A percentile compares a stretch with the other conserved stretches of the same genome.
Evolutionary conservation across 2,797 vertebrate genomes (phyloP).

Genomic region (Oreochromis grahami): DNA sequence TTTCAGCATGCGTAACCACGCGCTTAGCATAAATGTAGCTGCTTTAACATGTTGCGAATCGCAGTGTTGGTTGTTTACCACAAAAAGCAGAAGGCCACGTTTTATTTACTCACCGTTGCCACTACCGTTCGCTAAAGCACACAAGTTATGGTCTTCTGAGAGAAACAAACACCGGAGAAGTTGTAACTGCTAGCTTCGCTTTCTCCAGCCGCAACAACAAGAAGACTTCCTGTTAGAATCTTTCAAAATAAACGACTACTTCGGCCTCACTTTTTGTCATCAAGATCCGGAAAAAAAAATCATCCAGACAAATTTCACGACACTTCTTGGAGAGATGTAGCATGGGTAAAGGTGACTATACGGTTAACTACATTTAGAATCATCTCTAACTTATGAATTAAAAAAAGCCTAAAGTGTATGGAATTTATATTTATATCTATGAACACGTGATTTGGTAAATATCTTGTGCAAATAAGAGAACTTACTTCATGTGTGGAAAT

Average conservation of each 20-base stretch:
- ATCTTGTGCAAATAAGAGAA: neutral
- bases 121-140: accelerated
- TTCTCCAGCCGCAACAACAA: neutral
- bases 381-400: neutral
- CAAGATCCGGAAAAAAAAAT: neutral
- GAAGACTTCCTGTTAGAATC: neutral
- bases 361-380: neutral
- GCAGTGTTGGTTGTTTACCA: neutral
- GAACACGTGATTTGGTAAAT: neutral
- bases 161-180: neutral
- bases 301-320: neutral
- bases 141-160: neutral
- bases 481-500: neutral
- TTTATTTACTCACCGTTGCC: conserved; percentile 19
- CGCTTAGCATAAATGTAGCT: neutral
- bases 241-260: conserved; percentile 28
- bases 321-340: neutral
- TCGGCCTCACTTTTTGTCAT: neutral
- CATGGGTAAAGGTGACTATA: neutral
- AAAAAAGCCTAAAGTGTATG: neutral
- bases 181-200: neutral
- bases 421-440: neutral
- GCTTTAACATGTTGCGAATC: neutral
- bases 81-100: neutral
- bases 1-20: neutral